A percentile compares a stretch with the other conserved stretches of the same genome.
phyloP scores from a whole-genome alignment of 2,113 vertebrate genomes.

The Serilophus lunatus region DNA sequence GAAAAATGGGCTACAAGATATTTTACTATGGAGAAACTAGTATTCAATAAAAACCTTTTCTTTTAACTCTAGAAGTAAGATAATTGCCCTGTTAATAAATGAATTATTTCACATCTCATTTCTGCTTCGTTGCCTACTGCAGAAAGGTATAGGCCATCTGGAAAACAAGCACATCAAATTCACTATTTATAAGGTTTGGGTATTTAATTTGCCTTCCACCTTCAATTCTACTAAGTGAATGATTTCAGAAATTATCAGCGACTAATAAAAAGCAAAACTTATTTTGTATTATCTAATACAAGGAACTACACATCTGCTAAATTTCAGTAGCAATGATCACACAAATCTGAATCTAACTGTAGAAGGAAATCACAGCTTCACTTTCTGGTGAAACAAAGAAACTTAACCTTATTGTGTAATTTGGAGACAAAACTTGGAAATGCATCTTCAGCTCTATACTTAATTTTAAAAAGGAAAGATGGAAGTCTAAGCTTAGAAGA shows the following conservation, averaged over 20 bases:
- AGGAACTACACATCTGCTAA: not conserved
- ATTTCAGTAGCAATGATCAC: not conserved
- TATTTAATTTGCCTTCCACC: not conserved
- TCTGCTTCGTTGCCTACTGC: not conserved
- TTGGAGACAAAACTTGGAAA: not conserved
- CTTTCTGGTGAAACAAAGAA: not conserved
- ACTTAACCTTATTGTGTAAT: not conserved
- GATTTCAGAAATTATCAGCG: not conserved
- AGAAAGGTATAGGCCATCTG: not conserved
- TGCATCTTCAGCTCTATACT: not conserved
- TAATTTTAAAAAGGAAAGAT: not conserved
- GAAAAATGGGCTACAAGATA: not conserved
- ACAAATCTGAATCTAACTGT: not conserved
- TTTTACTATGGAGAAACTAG: not conserved
- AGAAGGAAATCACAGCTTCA: not conserved
- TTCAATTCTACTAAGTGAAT: not conserved
- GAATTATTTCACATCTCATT: not conserved
- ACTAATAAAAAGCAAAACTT: not conserved
- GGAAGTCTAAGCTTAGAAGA: not conserved
- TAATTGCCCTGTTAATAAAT: not conserved
- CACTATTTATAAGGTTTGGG: not conserved
- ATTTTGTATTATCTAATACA: not conserved
- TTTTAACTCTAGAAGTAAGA: not conserved
- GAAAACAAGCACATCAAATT: not conserved
- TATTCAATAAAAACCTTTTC: not conserved